Percentiles rank a stretch among this genome's conserved stretches.
Evolutionary conservation across 1,140 invertebrate species (phyloP).

Genomic region (Ridgeia piscesae): DNA sequence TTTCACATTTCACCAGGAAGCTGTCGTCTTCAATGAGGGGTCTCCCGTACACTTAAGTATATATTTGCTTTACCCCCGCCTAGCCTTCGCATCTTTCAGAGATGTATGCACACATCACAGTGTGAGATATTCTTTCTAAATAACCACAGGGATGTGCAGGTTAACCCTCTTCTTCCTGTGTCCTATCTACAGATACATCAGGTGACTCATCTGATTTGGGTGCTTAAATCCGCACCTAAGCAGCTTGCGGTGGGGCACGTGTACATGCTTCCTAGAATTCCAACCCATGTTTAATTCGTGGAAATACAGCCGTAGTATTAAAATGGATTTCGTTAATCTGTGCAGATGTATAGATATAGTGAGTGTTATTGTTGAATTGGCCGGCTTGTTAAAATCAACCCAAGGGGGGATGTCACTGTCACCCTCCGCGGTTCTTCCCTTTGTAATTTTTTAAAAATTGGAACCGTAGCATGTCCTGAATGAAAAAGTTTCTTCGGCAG

Average conservation of each 20-base stretch:
- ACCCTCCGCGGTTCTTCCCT: too few relatives aligned
- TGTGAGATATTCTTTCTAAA: neutral
- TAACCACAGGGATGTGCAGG: neutral
- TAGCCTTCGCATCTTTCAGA: neutral
- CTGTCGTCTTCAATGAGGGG: neutral
- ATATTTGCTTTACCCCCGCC: neutral
- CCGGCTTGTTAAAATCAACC: too few relatives aligned
- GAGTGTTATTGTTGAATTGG: neutral
- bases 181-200: neutral
- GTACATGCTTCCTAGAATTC: constrained; percentile 5
- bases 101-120: neutral
- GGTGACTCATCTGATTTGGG: neutral
- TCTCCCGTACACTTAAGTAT: neutral
- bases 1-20: neutral
- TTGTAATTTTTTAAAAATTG: too few relatives aligned
- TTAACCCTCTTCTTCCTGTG: neutral
- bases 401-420: too few relatives aligned
- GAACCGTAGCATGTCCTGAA: too few relatives aligned
- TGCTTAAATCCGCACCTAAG: neutral
- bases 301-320: neutral
- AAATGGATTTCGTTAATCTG: neutral
- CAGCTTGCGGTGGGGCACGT: neutral
- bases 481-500: too few relatives aligned
- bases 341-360: neutral
- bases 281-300: neutral